These are phyloP conservation scores for Podabrus alpinus DNA, from an alignment of 2,888 invertebrate species.

Conservation along the genomic window DNA sequence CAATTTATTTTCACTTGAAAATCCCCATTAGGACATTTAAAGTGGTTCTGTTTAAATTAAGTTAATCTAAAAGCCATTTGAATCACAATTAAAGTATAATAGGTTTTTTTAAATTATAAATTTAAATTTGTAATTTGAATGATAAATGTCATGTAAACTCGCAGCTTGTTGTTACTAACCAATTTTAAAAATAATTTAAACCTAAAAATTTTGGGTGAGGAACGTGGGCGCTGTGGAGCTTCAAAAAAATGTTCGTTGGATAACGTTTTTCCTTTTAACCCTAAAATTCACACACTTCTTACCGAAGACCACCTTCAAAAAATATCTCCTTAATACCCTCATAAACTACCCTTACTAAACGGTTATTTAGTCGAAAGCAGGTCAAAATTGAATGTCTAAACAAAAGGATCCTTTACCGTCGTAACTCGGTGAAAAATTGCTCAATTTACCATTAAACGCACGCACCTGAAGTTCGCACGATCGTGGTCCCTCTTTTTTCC, in stretches of 20 bases:
- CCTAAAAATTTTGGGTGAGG: background rate
- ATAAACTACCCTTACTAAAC: constrained; percentile 24
- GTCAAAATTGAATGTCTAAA: constrained; percentile 25
- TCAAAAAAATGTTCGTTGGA: background rate
- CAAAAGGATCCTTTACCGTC: constrained; percentile 24
- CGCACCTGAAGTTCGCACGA: constrained; percentile 12
- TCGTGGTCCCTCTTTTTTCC: background rate
- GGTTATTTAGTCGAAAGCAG: constrained; percentile 15
- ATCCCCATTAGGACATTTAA: constrained; percentile 7
- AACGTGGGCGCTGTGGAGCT: background rate
- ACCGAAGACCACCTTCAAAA: constrained; percentile 6
- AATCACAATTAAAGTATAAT: constrained; percentile 17
- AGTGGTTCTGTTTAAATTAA: constrained; percentile 7
- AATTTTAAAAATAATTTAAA: background rate
- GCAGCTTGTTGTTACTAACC: background rate
- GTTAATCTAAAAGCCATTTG: constrained; percentile 15
- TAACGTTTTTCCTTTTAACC: constrained; percentile 5
- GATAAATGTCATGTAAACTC: constrained; percentile 1
- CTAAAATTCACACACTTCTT: constrained; percentile 25
- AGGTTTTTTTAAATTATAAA: constrained; percentile 14
- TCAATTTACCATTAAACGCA: constrained; percentile 39
- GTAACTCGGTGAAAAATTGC: constrained; percentile 43
- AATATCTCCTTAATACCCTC: constrained; percentile 7
- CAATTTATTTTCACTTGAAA: constrained; percentile 2
- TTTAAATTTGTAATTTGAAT: constrained; percentile 13